Conservation (phyloP, 2,797 vertebrate species). For the Setipinna tenuifilis region DNA sequence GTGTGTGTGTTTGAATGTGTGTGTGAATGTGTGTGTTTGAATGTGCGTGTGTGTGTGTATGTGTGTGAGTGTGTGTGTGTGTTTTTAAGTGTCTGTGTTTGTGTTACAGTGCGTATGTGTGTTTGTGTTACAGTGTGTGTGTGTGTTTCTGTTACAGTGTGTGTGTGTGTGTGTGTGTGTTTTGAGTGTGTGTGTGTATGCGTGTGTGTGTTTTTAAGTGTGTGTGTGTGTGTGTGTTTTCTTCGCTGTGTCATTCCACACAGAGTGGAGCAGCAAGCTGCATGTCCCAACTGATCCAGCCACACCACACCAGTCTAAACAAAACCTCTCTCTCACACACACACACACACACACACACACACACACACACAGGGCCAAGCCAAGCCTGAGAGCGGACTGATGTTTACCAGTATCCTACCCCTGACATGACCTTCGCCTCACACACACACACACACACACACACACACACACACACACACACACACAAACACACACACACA, state of each 20-base stretch:
- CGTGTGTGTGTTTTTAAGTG: too few relatives aligned
- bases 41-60: background rate
- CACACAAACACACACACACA: background rate
- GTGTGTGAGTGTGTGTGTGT: background rate
- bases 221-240: background rate
- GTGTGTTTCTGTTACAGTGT: background rate
- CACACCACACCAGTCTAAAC: slow-evolving; percentile 14
- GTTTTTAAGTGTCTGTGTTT: background rate
- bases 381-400: background rate
- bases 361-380: slow-evolving; percentile 6
- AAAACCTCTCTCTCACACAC: slow-evolving; percentile 46
- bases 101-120: background rate
- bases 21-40: background rate
- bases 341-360: slow-evolving; percentile 45
- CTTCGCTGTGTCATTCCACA: background rate
- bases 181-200: background rate
- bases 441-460: background rate
- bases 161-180: background rate
- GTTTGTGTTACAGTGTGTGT: background rate
- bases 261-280: background rate
- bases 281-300: background rate
- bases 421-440: background rate
- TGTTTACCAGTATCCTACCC: background rate
- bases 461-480: background rate
- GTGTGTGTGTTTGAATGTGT: background rate